phyloP scores from a whole-genome alignment of 1,140 invertebrate species.

The Platyura marginata region DNA sequence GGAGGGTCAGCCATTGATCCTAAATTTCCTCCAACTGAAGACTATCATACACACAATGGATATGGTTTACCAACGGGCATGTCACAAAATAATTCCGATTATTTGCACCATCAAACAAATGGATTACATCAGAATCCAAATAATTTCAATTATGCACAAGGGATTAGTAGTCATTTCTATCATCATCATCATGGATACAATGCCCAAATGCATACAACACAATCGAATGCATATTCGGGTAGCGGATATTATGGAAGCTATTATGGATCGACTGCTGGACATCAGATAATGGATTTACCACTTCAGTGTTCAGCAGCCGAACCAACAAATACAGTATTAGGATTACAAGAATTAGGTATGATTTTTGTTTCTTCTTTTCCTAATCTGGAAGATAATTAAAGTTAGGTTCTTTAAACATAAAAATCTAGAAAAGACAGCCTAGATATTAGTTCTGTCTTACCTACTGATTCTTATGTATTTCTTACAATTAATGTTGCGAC shows the following conservation, averaged over 20 bases:
- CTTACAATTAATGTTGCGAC: too few species aligned
- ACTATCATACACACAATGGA: slow-evolving; percentile 23
- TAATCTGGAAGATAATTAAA: not conserved
- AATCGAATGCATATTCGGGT: slow-evolving; percentile 2
- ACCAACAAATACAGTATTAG: slow-evolving; percentile 21
- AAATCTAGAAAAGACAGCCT: too few species aligned
- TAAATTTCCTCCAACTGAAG: slow-evolving; percentile 22
- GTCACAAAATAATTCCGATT: slow-evolving; percentile 9
- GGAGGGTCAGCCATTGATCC: slow-evolving; percentile 18
- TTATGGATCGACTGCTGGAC: slow-evolving; percentile 9
- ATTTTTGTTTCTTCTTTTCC: not conserved
- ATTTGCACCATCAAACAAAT: slow-evolving; percentile 17
- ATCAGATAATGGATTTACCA: slow-evolving; percentile 22
- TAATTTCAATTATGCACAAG: slow-evolving; percentile 5
- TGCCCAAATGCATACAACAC: slow-evolving; percentile 1
- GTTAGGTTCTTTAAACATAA: too few species aligned
- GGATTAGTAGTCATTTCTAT: slow-evolving; percentile 5
- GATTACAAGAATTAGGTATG: slow-evolving; percentile 21
- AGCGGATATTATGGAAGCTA: slow-evolving; percentile 22
- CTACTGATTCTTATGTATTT: not conserved
- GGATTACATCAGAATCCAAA: slow-evolving; percentile 2
- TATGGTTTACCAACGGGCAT: slow-evolving; percentile 5
- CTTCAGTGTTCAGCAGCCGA: slow-evolving; percentile 22
- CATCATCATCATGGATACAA: slow-evolving; percentile 14
- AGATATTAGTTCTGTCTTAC: not conserved